Evolutionary conservation across 2,888 invertebrate species (phyloP).

Genomic region (Athrips mouffetella): DNA sequence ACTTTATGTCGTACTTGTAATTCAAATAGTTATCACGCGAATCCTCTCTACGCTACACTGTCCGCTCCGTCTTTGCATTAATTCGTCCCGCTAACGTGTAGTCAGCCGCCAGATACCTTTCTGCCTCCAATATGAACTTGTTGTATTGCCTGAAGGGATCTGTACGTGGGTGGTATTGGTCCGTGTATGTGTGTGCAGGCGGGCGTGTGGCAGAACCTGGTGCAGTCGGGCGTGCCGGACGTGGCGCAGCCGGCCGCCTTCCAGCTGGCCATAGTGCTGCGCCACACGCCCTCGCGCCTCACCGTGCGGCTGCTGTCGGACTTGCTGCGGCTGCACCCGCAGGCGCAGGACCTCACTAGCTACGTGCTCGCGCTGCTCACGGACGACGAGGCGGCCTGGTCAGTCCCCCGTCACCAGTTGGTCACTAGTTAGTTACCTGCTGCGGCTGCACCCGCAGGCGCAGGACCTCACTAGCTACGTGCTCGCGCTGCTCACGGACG

Average conservation of each 20-base stretch:
- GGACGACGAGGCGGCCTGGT: conserved; percentile 59
- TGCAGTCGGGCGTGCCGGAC: conserved; percentile 53
- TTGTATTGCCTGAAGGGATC: too few relatives aligned
- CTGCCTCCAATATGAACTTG: too few relatives aligned
- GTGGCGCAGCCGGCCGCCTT: conserved; percentile 66
- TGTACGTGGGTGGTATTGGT: too few relatives aligned
- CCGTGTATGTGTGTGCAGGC: too few relatives aligned
- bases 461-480: conserved; percentile 65
- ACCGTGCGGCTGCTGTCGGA: conserved; percentile 51
- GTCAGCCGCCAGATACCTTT: too few relatives aligned
- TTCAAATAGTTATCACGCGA: too few relatives aligned
- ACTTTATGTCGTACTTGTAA: too few relatives aligned
- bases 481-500: conserved; percentile 63
- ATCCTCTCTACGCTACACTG: too few relatives aligned
- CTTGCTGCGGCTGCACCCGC: conserved; percentile 53
- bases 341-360: conserved; percentile 60
- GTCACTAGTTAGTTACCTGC: too few relatives aligned
- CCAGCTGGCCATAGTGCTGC: conserved; percentile 60
- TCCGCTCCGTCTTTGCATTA: too few relatives aligned
- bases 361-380: conserved; percentile 64
- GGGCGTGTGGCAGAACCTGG: conserved; percentile 59
- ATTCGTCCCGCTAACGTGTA: too few relatives aligned
- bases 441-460: conserved; percentile 57
- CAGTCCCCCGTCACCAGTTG: too few relatives aligned
- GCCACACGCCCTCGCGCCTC: conserved; percentile 61